Percentiles rank a stretch among this genome's conserved stretches.
Evolutionary conservation across 2,797 vertebrate species (phyloP).

Genomic region (Petrocephalus sullivani): DNA sequence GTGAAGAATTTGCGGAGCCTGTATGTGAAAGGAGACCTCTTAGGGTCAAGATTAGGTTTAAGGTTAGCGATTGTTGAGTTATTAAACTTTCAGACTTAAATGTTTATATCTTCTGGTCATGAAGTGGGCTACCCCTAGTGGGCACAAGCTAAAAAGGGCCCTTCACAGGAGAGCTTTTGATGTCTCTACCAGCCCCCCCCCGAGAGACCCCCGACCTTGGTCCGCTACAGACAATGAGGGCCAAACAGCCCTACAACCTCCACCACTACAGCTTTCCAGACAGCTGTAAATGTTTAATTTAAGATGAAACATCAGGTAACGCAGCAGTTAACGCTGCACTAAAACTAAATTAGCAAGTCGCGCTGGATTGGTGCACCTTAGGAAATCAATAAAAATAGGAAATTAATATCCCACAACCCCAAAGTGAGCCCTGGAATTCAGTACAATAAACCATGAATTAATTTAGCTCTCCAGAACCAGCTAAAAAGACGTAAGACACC

Average conservation of each 20-base stretch:
- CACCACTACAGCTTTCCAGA: background rate
- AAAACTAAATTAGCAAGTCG: background rate
- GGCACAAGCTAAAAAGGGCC: background rate
- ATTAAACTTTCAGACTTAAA: background rate
- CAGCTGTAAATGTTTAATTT: background rate
- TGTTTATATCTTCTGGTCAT: background rate
- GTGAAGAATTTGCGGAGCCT: background rate
- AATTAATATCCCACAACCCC: background rate
- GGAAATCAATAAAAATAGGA: background rate
- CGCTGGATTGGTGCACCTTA: background rate
- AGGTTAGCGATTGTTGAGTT: background rate
- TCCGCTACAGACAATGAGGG: background rate
- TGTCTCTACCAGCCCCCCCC: background rate
- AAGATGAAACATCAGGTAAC: background rate
- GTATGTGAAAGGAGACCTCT: background rate
- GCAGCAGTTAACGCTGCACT: background rate
- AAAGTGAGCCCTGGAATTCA: background rate
- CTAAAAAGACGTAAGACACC: background rate
- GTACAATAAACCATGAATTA: background rate
- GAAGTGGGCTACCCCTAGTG: background rate
- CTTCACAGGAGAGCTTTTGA: background rate
- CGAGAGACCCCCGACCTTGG: background rate
- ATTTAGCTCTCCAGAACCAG: background rate
- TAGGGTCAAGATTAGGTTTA: background rate
- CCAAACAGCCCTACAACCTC: background rate